These are phyloP conservation scores for Indicator maculatus DNA, from an alignment of 2,113 vertebrate species.

Conservation along the genomic window DNA sequence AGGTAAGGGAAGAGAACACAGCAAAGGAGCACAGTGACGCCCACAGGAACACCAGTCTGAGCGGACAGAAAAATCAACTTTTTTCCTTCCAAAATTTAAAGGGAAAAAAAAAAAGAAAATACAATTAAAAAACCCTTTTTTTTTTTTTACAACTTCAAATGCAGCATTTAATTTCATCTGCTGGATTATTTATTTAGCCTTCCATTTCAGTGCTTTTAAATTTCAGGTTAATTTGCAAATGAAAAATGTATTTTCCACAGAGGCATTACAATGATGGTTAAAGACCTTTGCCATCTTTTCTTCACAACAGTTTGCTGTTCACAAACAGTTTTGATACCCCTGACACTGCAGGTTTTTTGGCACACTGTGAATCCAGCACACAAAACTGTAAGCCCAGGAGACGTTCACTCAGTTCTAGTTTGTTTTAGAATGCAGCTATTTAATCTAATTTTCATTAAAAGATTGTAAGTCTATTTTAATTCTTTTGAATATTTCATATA, in stretches of 20 bases:
- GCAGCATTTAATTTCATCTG: neutral
- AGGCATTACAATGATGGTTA: neutral
- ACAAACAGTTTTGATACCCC: neutral
- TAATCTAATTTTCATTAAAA: conserved; percentile 45
- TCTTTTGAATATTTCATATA: conserved; percentile 33
- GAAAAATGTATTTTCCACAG: neutral
- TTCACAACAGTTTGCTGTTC: neutral
- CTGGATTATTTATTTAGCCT: conserved; percentile 1
- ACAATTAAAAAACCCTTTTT: too few species aligned
- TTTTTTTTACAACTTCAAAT: neutral
- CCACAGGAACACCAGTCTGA: neutral
- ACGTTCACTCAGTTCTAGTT: neutral
- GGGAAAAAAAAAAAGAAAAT: accelerated
- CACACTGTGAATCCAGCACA: neutral
- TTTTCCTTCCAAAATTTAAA: neutral
- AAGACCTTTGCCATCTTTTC: neutral
- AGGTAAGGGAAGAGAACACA: neutral
- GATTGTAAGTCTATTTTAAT: conserved; percentile 18
- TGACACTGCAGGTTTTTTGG: neutral
- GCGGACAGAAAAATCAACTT: neutral
- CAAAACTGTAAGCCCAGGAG: neutral
- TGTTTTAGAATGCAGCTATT: neutral
- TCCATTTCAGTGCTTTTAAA: neutral
- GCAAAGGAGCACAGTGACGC: neutral
- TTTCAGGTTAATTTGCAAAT: conserved; percentile 14